These are phyloP conservation scores for Pontoporia blainvillei DNA, from an alignment of 2,113 vertebrate genomes.

Conservation along the genomic window DNA sequence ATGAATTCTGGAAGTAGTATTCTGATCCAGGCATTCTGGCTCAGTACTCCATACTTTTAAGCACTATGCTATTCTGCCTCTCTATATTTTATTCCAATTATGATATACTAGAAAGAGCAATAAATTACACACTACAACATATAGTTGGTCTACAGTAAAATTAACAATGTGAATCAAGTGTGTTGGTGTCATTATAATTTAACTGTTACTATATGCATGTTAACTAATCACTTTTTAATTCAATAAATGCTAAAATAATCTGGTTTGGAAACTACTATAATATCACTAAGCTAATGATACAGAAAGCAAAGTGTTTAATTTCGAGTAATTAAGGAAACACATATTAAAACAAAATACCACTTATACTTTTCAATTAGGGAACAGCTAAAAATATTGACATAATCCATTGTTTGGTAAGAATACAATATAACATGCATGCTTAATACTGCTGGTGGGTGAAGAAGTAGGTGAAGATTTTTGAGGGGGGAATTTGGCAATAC, in stretches of 20 bases:
- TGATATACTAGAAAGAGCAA: not conserved
- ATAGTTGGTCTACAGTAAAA: conserved; percentile 24
- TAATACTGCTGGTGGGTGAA: not conserved
- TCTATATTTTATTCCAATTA: not conserved
- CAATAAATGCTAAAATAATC: conserved; percentile 8
- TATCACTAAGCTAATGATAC: conserved; percentile 1
- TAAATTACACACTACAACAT: not conserved
- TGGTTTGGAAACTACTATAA: not conserved
- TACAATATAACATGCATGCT: not conserved
- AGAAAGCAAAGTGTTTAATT: not conserved
- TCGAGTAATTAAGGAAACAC: not conserved
- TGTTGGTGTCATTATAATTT: not conserved
- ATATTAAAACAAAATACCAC: not conserved
- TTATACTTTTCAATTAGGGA: not conserved
- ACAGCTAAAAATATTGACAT: conserved; percentile 6
- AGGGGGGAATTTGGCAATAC: not conserved
- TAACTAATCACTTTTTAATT: not conserved
- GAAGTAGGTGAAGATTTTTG: not conserved
- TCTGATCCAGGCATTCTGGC: not conserved
- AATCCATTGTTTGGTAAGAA: not conserved
- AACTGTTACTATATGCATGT: not conserved
- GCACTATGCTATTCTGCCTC: not conserved
- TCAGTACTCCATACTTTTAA: not conserved
- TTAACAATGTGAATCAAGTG: not conserved
- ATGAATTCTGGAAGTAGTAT: not conserved